phyloP scores from a whole-genome alignment of 2,797 vertebrate species.

The Alcedo quadribrachys region DNA sequence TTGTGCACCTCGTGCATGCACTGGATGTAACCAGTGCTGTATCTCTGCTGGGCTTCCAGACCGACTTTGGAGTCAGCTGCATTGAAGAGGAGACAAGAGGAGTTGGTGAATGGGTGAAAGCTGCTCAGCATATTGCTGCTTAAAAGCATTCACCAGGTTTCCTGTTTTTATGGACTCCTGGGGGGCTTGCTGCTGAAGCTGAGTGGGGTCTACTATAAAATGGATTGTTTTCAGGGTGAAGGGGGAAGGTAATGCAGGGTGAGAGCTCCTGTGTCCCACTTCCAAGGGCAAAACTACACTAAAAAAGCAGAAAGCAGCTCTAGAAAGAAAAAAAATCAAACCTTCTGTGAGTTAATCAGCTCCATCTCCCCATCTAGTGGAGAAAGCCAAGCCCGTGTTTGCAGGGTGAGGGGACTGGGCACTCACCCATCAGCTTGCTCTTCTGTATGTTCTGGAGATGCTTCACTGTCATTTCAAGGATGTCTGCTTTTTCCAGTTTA shows the following conservation, averaged over 20 bases:
- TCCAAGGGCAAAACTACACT: not conserved
- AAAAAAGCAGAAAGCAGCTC: not conserved
- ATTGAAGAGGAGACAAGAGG: not conserved
- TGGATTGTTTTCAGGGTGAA: not conserved
- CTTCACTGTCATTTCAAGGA: slow-evolving; percentile 92
- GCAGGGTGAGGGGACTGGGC: not conserved
- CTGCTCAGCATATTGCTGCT: rapidly evolving
- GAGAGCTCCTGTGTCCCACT: not conserved
- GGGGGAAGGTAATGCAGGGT: not conserved
- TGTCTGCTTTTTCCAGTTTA: slow-evolving; percentile 91
- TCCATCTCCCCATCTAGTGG: slow-evolving; percentile 66
- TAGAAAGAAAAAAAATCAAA: not conserved
- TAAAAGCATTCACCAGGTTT: not conserved
- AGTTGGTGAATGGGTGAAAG: not conserved
- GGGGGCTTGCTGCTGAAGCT: too few relatives aligned
- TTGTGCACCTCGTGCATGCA: slow-evolving; percentile 93
- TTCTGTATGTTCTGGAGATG: slow-evolving; percentile 90
- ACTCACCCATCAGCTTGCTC: slow-evolving; percentile 83
- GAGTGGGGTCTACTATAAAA: not conserved
- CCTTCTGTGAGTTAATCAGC: not conserved
- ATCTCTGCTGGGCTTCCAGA: slow-evolving; percentile 87
- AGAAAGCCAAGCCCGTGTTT: not conserved
- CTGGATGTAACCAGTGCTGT: slow-evolving; percentile 92
- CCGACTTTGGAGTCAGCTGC: slow-evolving; percentile 78
- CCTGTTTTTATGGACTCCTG: not conserved